Conservation (phyloP, 2,797 vertebrate species). For the Acanthurus leucopareius region DNA sequence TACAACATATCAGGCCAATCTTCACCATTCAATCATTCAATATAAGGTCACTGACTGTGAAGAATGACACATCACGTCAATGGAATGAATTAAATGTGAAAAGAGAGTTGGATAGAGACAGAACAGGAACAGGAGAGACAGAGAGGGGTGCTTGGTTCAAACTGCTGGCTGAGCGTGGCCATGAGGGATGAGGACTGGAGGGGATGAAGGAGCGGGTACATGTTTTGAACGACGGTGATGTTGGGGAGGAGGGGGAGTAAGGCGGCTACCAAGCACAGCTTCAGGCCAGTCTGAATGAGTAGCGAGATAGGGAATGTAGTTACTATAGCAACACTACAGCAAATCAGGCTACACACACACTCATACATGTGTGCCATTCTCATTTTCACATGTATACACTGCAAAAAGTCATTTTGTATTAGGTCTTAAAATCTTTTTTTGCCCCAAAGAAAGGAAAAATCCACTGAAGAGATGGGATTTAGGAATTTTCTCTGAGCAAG, state of each 20-base stretch:
- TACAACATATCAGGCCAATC: conserved; percentile 16
- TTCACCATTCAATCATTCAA: conserved; percentile 24
- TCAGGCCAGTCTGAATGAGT: conserved; percentile 74
- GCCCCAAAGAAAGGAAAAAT: conserved; percentile 16
- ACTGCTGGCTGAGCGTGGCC: conserved; percentile 49
- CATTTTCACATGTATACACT: conserved; percentile 70
- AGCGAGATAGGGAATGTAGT: conserved; percentile 70
- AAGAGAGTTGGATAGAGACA: conserved; percentile 39
- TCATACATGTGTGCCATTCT: conserved; percentile 57
- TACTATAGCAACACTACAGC: conserved; percentile 79
- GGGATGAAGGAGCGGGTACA: conserved; percentile 50
- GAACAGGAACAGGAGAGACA: conserved; percentile 34
- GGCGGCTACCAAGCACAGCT: conserved; percentile 71
- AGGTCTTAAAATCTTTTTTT: conserved; percentile 32
- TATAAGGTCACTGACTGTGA: conserved; percentile 18
- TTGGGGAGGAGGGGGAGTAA: conserved; percentile 16
- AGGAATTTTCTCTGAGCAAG: conserved; percentile 17
- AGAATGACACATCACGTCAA: conserved; percentile 35
- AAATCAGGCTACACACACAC: conserved; percentile 67
- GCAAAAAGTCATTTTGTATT: conserved; percentile 63
- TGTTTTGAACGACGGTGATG: conserved; percentile 49
- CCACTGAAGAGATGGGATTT: neutral
- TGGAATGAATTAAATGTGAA: conserved; percentile 48
- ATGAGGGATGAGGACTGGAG: conserved; percentile 34
- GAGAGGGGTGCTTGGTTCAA: conserved; percentile 40